Base-by-base conservation (phyloP, 2,888 invertebrate genomes). In the Patella ulyssiponensis region DNA sequence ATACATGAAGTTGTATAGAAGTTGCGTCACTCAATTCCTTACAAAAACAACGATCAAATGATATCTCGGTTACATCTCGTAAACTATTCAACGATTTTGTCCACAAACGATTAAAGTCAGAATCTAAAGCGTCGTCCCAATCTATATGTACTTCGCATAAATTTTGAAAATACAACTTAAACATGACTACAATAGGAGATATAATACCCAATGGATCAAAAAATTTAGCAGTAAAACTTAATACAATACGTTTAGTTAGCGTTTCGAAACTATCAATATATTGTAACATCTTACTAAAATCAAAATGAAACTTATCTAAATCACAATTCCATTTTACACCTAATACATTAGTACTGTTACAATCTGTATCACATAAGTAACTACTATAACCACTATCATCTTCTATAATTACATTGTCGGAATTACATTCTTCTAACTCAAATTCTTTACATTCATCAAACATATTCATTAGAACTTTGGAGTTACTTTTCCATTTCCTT, bases 301-400 rank as follows among this genome's bases (percentile, higher is more conserved):
- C 64, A 64, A 64, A 64, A 11, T 64, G 64, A 64, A 64, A 64
- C n/a, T 3, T 64, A 64, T 64, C 64, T 20, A 20, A 64, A n/a
- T 64, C 23, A 14, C 12, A 20, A 64, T 64, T 23, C 64, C 64
- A 64, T 64, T 64, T 20, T 64, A 20, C 20, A 7, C 64, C 64
- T 20, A 64, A 23, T 64, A 64, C 64, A 64, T 23, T 64, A 64
- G n/a, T 64, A 20, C 58, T 9, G 20, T 7, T 33, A 33, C 15
- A 9, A 14, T 58, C 11, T n/a, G 58, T 58, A 58, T 58, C 58
- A 20, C 20, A 11, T 11, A 58, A 17, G 17, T 58, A 9, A 9
- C 5, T 17, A 20, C 9, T 3, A 58, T 20, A 58, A 14, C 58
- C 58, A 17, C 58, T 58, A 58, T 58, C 58, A 58, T 58, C 58